Conservation (phyloP, 2,113 vertebrate genomes). For the Pyrgilauda ruficollis region DNA sequence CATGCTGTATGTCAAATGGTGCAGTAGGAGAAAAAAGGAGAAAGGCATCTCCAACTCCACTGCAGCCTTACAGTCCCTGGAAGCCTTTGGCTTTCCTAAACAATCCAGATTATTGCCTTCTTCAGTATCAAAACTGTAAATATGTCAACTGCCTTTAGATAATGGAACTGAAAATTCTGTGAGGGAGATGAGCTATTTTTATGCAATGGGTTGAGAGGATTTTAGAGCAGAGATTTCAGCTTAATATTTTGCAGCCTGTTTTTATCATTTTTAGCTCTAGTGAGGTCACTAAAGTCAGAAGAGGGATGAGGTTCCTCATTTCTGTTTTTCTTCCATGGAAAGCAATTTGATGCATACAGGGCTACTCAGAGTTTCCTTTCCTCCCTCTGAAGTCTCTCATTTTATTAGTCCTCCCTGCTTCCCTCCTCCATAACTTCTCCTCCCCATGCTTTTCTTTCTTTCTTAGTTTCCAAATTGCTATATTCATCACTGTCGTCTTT, state of each 20-base stretch:
- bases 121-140: neutral
- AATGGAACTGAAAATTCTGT: neutral
- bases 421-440: constrained; percentile 18
- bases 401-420: constrained; percentile 1
- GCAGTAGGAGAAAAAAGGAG: neutral
- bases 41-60: neutral
- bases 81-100: neutral
- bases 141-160: neutral
- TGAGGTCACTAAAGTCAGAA: constrained; percentile 6
- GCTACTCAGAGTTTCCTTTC: constrained; percentile 29
- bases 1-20: neutral
- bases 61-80: neutral
- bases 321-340: constrained; percentile 47
- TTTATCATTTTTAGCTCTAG: neutral
- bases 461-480: constrained; percentile 64
- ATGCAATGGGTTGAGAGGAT: neutral
- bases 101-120: neutral
- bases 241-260: neutral
- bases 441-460: constrained; percentile 46
- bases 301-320: constrained; percentile 17
- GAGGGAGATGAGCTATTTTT: neutral
- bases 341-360: constrained; percentile 20
- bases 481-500: constrained; percentile 70
- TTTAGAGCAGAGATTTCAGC: constrained; percentile 34
- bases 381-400: constrained; percentile 7